A percentile compares a stretch with the other conserved stretches of the same genome.
Evolutionary conservation across 2,797 vertebrate genomes (phyloP).

Genomic region (Acipenser transmontanus): DNA sequence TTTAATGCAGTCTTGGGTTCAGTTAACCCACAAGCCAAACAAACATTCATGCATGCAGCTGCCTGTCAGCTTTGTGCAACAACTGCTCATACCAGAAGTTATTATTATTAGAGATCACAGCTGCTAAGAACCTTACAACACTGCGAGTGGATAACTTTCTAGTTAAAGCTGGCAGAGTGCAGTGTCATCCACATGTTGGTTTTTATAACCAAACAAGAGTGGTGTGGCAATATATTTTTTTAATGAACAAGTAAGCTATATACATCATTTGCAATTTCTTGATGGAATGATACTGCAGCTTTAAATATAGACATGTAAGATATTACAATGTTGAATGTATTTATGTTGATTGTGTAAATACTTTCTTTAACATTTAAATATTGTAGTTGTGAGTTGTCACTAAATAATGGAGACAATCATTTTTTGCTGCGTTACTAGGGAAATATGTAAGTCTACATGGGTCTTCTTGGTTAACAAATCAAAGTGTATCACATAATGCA

Average conservation of each 20-base stretch:
- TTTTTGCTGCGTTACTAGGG: background rate
- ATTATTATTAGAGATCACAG: background rate
- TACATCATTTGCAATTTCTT: background rate
- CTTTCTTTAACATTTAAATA: background rate
- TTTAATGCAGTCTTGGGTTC: background rate
- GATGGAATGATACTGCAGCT: background rate
- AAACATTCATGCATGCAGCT: background rate
- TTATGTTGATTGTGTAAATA: background rate
- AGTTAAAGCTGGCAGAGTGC: background rate
- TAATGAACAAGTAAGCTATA: background rate
- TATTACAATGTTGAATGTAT: background rate
- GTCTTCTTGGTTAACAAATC: background rate
- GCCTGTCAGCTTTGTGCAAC: background rate
- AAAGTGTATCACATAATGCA: background rate
- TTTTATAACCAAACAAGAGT: background rate
- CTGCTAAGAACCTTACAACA: background rate
- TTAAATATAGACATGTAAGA: background rate
- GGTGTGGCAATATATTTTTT: background rate
- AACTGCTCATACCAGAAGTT: slow-evolving; percentile 6
- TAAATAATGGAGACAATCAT: background rate
- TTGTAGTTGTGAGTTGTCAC: background rate
- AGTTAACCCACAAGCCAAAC: background rate
- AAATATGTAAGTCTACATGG: background rate
- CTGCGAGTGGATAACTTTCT: background rate
- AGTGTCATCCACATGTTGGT: background rate